Percentiles rank a stretch among this genome's conserved stretches.
phyloP scores from a whole-genome alignment of 2,888 invertebrate genomes.

The Hyles lineata region DNA sequence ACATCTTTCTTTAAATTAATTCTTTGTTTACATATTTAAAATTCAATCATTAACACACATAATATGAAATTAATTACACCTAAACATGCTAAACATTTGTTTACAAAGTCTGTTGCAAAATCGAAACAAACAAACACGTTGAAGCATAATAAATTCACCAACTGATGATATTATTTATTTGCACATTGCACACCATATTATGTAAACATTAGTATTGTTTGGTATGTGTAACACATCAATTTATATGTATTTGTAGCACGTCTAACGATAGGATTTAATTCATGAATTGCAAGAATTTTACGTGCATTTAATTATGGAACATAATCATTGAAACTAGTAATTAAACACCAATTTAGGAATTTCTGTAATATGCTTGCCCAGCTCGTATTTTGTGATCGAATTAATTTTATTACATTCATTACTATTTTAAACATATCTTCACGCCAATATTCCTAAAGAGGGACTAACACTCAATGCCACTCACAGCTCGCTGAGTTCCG shows the following conservation, averaged over 20 bases:
- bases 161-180: constrained; percentile 28
- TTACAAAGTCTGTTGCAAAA: not conserved
- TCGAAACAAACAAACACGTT: constrained; percentile 1
- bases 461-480: too few relatives aligned
- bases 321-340: too few relatives aligned
- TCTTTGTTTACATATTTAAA: not conserved
- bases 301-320: too few relatives aligned
- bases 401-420: too few relatives aligned
- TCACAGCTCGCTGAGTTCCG: too few relatives aligned
- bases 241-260: not conserved
- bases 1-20: too few relatives aligned
- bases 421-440: too few relatives aligned
- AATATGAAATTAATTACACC: not conserved
- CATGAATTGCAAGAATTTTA: too few relatives aligned
- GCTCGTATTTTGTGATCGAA: too few relatives aligned
- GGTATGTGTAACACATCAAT: not conserved
- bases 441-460: too few relatives aligned
- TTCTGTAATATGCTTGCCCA: too few relatives aligned
- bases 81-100: constrained; percentile 3
- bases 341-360: too few relatives aligned
- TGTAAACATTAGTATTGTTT: constrained; percentile 5
- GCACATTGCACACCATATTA: constrained; percentile 14
- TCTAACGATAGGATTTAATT: not conserved
- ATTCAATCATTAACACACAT: not conserved
- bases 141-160: constrained; percentile 10